Evolutionary conservation across 2,113 vertebrate species (phyloP), one percentile per base, ranked within the genome.

Genomic region (Saccopteryx leptura): DNA sequence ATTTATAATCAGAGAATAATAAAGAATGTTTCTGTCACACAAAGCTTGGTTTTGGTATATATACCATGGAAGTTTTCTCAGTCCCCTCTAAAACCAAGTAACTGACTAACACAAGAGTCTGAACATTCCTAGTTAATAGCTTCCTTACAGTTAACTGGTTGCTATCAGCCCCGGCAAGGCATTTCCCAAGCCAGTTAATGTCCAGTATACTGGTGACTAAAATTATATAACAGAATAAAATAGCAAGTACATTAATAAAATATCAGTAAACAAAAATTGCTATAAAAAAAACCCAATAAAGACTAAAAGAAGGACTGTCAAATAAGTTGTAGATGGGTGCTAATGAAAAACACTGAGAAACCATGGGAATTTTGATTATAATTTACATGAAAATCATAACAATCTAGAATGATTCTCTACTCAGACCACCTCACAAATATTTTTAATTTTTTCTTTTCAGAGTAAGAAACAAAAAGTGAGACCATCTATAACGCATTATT

Each of bases 1-100:
- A 81, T 31, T 96, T 95, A 63, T 90, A 66, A 65, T 76, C 39
- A 65, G 13, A 90, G 26, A 85, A 93, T 71, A 89, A 84, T 31
- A 60, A 84, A 83, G 69, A 54, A 4, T n/a, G 0, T 60, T 90
- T 84, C 4, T 72, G 83, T 69, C 74, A 82, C 54, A 17, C 58
- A 78, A 95, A 84, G 12, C 28, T 75, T 56, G 12, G 58, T 56
- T 79, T 21, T 60, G 1, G 19, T 39, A 33, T 72, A 33, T 72
- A 54, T 15, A 39, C 3, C 50, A 21, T 7, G 31, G 7, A 85
- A 33, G 2, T 4, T 90, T 39, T 83, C 39, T 94, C 28, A 68
- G 0, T 50, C 14, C 24, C 39, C 56, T 83, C 24, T 63, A 31
- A 63, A 66, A 65, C 8, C 39, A 39, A 39, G 39, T 39, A 39